These are phyloP conservation scores for Atrina japonica DNA, from an alignment of 2,888 invertebrate species.

Conservation along the genomic window DNA sequence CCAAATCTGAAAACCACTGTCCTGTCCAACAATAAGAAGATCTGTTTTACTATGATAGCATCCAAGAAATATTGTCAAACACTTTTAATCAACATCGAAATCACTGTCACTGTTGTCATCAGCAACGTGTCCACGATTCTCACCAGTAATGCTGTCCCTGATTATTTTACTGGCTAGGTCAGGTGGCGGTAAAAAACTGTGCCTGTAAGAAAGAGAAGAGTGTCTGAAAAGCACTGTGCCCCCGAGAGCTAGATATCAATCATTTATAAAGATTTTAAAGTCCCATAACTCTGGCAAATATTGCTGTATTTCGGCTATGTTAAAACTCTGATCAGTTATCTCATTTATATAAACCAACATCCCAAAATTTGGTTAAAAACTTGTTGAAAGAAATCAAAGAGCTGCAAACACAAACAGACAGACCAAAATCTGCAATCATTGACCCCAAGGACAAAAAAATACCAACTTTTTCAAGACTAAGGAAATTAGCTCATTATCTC, in stretches of 20 bases:
- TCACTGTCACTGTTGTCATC: constrained; percentile 71
- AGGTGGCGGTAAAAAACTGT: constrained; percentile 71
- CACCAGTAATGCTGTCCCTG: constrained; percentile 64
- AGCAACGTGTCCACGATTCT: constrained; percentile 54
- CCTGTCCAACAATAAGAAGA: no score
- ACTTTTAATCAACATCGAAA: constrained; percentile 64
- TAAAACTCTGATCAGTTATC: background rate
- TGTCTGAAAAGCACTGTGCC: constrained; percentile 53
- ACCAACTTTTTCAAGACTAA: no score
- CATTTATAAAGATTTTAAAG: no score
- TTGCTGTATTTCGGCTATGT: background rate
- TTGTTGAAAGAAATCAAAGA: background rate
- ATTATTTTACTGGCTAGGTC: constrained; percentile 58
- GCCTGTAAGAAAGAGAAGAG: constrained; percentile 54
- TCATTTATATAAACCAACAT: background rate
- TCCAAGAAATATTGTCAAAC: no score
- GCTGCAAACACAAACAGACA: no score
- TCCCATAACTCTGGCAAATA: no score
- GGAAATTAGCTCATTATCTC: no score
- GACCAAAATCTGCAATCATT: no score
- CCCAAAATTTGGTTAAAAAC: background rate
- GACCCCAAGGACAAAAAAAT: no score
- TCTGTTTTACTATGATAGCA: no score
- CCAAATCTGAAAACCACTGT: no score
- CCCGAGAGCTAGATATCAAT: no score